Base-by-base conservation (phyloP, 2,797 vertebrate genomes). In the Nyctibius grandis region DNA sequence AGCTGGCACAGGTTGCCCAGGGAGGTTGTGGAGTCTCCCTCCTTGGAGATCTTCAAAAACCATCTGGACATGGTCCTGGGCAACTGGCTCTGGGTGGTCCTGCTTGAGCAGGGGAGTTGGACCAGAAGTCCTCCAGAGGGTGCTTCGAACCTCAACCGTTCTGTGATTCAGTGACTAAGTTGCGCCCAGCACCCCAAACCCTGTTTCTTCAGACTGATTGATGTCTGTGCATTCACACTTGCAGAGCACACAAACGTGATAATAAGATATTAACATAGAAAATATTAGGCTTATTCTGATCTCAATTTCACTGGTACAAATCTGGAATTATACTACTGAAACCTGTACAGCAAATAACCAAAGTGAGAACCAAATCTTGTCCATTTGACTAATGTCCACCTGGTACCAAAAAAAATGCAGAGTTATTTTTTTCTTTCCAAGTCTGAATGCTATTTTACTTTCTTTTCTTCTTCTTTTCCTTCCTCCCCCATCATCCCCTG, bases 331-430 rank as follows among this genome's bases (percentile, higher is more conserved):
- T 29, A 34, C 8, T 28, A 5, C 61, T 65, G 65, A 74, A 74
- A 56, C 14, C 33, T 25, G 25, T 29, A 16, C 26, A 61, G 10
- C 28, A 44, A 67, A 80, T 56, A 88, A 51, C 23, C 3, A 6
- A 60, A 9, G 9, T 40, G 19, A 88, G 68, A 73, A 51, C 7
- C 2, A 1, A 61, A 72, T 50, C n/a, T 57, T 11, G 2, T 20
- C 19, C 9, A 5, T 76, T 31, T 3, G 2, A 26, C 20, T 33
- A 0, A 2, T 7, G 11, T 51, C 47, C 34, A 42, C 16, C 11
- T 50, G 21, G 2, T 22, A 15, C 18, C 38, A 26, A 76, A 47
- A 47, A 59, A 63, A n/a, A 59, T 17, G n/a, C 11, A 70, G 34
- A 17, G 9, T 14, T 54, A 11, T 57, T 31, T 68, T 63, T 79